Percentiles rank a stretch among this genome's conserved stretches.
Conservation (phyloP, 1,140 invertebrate genomes). For the Heliconius congener region DNA sequence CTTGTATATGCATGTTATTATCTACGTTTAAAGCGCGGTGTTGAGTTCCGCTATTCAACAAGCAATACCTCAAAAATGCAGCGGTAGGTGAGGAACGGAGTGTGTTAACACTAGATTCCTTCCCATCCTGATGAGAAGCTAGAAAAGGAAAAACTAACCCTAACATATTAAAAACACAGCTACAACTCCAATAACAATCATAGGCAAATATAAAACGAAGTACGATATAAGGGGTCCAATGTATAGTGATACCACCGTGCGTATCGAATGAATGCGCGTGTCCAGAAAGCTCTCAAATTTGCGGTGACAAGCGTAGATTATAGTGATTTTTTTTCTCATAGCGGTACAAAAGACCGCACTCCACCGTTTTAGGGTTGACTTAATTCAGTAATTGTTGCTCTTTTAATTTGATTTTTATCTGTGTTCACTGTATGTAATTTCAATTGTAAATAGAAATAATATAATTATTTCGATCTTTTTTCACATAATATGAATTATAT, state of each 20-base stretch:
- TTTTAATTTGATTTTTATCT: slow-evolving; percentile 32
- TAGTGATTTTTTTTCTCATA: slow-evolving; percentile 62
- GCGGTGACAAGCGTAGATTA: slow-evolving; percentile 62
- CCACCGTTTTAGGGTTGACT: slow-evolving; percentile 55
- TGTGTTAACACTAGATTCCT: no score
- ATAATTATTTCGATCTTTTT: not conserved
- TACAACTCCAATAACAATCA: slow-evolving; percentile 29
- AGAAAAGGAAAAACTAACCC: no score
- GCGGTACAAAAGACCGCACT: slow-evolving; percentile 40
- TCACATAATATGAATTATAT: no score
- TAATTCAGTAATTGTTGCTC: slow-evolving; percentile 49
- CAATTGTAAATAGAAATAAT: not conserved
- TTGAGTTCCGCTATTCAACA: no score
- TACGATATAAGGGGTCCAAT: slow-evolving; percentile 37
- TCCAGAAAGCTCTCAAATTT: slow-evolving; percentile 51
- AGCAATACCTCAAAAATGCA: no score
- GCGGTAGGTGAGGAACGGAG: no score
- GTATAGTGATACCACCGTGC: slow-evolving; percentile 43
- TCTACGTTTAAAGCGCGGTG: no score
- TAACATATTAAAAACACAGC: not conserved
- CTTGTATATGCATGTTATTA: no score
- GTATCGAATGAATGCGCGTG: slow-evolving; percentile 58
- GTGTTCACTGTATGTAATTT: not conserved
- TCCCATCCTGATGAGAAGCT: no score
- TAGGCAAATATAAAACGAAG: slow-evolving; percentile 29